Evolutionary conservation across 2,797 vertebrate species (phyloP).

Genomic region (Danio tinwini): DNA sequence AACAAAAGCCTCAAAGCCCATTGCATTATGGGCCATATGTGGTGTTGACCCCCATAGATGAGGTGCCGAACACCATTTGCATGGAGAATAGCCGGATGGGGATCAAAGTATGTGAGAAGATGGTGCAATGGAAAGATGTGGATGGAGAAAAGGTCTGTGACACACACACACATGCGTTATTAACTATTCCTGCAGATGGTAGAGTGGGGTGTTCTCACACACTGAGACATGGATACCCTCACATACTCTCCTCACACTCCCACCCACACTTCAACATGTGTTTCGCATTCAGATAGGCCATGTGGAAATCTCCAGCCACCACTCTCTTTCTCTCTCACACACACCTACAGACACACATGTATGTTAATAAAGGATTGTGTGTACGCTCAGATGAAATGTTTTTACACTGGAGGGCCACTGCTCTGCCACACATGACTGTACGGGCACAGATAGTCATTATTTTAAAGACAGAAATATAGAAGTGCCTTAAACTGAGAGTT

Average conservation of each 20-base stretch:
- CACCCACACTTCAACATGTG: conserved; percentile 82
- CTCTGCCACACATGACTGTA: conserved; percentile 15
- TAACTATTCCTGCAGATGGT: conserved; percentile 83
- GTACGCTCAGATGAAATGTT: conserved; percentile 48
- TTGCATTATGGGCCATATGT: conserved; percentile 38
- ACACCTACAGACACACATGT: conserved; percentile 29
- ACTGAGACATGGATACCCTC: conserved; percentile 84
- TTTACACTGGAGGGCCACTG: conserved; percentile 26
- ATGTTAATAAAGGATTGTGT: conserved; percentile 56
- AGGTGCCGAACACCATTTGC: conserved; percentile 65
- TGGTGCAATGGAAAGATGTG: conserved; percentile 54
- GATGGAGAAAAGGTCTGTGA: conserved; percentile 63
- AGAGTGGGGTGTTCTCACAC: conserved; percentile 80
- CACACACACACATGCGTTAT: conserved; percentile 51
- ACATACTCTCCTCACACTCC: conserved; percentile 80
- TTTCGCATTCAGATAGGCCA: conserved; percentile 81
- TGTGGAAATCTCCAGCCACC: conserved; percentile 79
- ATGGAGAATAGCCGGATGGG: conserved; percentile 62
- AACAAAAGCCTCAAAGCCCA: conserved; percentile 33
- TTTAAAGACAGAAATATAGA: background rate
- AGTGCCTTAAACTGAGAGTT: background rate
- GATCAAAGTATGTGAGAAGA: conserved; percentile 68
- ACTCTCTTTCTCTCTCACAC: conserved; percentile 46
- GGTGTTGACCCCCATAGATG: conserved; percentile 43
- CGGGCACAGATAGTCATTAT: background rate